phyloP scores from a whole-genome alignment of 2,113 vertebrate species.

The Neotoma lepida region DNA sequence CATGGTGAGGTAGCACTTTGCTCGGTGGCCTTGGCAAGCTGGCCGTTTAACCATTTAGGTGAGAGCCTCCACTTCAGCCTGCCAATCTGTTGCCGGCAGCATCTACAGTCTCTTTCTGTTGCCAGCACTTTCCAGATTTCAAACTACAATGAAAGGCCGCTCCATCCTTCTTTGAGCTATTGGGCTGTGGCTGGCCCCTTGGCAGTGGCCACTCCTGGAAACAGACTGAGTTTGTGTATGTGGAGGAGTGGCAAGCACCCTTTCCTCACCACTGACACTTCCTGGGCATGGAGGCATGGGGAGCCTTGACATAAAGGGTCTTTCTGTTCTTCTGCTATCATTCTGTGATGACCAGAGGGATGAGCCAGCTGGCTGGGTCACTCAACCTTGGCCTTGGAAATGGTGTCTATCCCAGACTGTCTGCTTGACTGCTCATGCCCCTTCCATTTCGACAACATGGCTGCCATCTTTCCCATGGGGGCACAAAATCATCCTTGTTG shows the following conservation, averaged over 20 bases:
- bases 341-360: not conserved
- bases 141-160: constrained; percentile 83
- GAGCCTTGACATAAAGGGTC: not conserved
- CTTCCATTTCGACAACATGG: rapidly evolving
- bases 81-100: constrained; percentile 80
- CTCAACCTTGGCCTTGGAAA: too few relatives aligned
- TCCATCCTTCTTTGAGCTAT: constrained; percentile 80
- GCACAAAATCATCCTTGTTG: not conserved
- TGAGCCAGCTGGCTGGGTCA: not conserved
- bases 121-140: constrained; percentile 82
- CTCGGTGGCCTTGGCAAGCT: constrained; percentile 87
- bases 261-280: not conserved
- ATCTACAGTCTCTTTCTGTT: constrained; percentile 73
- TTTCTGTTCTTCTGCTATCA: not conserved
- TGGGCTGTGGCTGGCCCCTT: not conserved
- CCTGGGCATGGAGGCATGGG: not conserved
- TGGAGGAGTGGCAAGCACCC: not conserved
- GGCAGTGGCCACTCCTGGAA: constrained; percentile 36
- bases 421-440: not conserved
- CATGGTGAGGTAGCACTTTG: constrained; percentile 86
- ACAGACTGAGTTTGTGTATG: not conserved
- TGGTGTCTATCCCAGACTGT: not conserved
- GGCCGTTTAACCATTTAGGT: constrained; percentile 85
- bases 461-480: not conserved
- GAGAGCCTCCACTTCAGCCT: constrained; percentile 76